Percentiles rank a stretch among this genome's conserved stretches.
Evolutionary conservation across 1,140 invertebrate species (phyloP).

Genomic region (Bombus confusus): DNA sequence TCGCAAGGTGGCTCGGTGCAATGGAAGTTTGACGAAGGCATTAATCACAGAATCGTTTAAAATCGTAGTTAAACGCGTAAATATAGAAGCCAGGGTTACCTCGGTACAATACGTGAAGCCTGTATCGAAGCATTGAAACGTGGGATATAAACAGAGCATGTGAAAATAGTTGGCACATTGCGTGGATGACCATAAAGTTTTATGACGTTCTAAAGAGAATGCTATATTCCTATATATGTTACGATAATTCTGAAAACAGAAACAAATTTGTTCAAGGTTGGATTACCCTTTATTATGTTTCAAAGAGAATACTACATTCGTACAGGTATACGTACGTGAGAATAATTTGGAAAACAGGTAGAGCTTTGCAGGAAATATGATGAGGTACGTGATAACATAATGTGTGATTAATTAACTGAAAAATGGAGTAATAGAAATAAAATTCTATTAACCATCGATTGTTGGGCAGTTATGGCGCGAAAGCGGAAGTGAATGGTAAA

Average conservation of each 20-base stretch:
- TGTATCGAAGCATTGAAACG: background rate
- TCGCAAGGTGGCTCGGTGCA: no score
- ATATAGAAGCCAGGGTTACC: constrained; percentile 13
- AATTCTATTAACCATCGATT: background rate
- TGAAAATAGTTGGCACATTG: background rate
- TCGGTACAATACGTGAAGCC: background rate
- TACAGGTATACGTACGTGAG: background rate
- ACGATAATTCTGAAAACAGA: background rate
- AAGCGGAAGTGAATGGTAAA: background rate
- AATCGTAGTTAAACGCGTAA: background rate
- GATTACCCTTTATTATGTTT: background rate
- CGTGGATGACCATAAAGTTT: background rate
- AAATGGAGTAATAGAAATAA: background rate
- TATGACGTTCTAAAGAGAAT: background rate
- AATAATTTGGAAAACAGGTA: background rate
- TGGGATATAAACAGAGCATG: no score
- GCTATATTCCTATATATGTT: background rate
- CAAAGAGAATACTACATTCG: background rate
- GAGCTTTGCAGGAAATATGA: no score
- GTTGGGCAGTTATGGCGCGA: no score
- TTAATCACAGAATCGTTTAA: constrained; percentile 15
- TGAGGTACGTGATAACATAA: no score
- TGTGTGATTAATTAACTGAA: background rate
- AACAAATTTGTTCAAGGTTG: background rate
- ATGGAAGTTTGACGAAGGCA: background rate